These are phyloP conservation scores for Rhagoletis pomonella DNA, from an alignment of 1,140 invertebrate genomes.

Conservation along the genomic window DNA sequence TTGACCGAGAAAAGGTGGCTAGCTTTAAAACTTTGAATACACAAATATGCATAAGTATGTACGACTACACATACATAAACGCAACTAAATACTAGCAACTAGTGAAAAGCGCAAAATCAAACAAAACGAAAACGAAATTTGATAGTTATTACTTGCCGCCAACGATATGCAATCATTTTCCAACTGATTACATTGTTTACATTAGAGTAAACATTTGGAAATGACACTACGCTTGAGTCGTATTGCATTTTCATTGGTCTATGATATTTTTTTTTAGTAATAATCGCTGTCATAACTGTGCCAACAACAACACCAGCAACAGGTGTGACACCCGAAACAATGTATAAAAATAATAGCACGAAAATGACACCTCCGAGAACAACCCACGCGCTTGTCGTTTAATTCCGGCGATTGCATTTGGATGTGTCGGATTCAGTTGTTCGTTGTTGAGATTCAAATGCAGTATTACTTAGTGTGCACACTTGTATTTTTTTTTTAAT, in stretches of 20 bases:
- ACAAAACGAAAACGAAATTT: not conserved
- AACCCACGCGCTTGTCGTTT: conserved; percentile 9
- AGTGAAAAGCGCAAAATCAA: not conserved
- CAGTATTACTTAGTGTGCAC: not conserved
- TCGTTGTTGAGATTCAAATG: not conserved
- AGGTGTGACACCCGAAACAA: conserved; percentile 6
- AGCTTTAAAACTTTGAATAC: not conserved
- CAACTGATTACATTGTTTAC: not conserved
- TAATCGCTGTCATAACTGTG: not conserved
- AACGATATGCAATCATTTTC: conserved; percentile 3
- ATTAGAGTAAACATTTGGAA: not conserved
- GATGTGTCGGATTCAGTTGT: not conserved
- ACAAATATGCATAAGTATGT: not conserved
- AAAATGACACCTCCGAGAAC: conserved; percentile 31
- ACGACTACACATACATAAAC: not conserved
- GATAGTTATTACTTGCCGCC: not conserved
- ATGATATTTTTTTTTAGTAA: not conserved
- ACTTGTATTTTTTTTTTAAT: not conserved
- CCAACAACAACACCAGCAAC: conserved; percentile 8
- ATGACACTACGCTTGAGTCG: not conserved
- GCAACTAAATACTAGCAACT: not conserved
- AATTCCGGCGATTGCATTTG: not conserved
- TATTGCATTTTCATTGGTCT: conserved; percentile 23
- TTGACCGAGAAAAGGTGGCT: not conserved
- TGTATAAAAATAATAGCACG: not conserved